A percentile compares a stretch with the other conserved stretches of the same genome.
phyloP scores from a whole-genome alignment of 2,113 vertebrate genomes.

The Lanius ludovicianus region DNA sequence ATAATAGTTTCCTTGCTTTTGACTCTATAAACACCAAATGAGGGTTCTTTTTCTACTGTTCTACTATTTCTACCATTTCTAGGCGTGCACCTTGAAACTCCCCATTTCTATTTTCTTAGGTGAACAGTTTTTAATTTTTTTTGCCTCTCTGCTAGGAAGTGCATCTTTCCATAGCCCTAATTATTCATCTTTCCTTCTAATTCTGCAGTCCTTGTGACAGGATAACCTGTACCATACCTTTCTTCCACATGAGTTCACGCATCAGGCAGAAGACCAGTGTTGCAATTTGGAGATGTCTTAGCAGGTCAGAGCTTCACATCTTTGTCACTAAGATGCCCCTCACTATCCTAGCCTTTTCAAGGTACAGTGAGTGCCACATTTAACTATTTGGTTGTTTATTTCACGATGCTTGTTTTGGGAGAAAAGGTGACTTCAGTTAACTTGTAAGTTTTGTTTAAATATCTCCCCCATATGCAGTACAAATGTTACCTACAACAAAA shows the following conservation, averaged over 20 bases:
- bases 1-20: not conserved
- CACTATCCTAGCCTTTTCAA: not conserved
- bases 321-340: not conserved
- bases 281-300: not conserved
- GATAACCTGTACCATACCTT: accelerated
- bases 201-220: not conserved
- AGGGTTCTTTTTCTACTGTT: not conserved
- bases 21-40: not conserved
- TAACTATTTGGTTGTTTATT: not conserved
- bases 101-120: not conserved
- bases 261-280: not conserved
- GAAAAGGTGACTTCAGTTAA: not conserved
- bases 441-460: accelerated
- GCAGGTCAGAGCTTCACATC: not conserved
- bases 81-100: not conserved
- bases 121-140: not conserved
- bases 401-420: accelerated
- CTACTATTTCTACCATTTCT: not conserved
- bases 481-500: not conserved
- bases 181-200: not conserved
- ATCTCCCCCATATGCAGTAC: too few species aligned
- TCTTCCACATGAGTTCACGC: not conserved
- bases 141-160: not conserved
- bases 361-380: not conserved
- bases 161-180: not conserved